phyloP scores from a whole-genome alignment of 1,140 invertebrate species.

The Lasioglossum albipes region DNA sequence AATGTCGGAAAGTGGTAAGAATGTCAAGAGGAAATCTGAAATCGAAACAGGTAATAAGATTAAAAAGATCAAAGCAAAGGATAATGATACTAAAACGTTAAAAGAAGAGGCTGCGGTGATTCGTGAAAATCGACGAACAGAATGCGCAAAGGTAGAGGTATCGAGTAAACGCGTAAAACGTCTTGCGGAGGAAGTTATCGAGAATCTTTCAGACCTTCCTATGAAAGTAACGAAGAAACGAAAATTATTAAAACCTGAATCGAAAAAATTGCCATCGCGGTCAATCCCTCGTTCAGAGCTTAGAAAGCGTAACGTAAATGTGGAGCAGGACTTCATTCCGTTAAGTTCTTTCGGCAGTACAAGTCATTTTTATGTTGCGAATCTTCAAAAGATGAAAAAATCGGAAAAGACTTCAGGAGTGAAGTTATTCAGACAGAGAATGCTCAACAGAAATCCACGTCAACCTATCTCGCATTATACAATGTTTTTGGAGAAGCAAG shows the following conservation, averaged over 20 bases:
- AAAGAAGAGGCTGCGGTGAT: background rate
- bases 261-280: slow-evolving; percentile 41
- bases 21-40: background rate
- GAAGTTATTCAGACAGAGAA: slow-evolving; percentile 50
- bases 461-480: background rate
- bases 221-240: slow-evolving; percentile 45
- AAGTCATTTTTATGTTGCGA: slow-evolving; percentile 61
- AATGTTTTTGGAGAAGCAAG: background rate
- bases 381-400: slow-evolving; percentile 55
- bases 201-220: slow-evolving; percentile 58
- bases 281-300: slow-evolving; percentile 30
- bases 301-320: background rate
- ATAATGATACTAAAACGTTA: slow-evolving; percentile 25
- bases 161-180: slow-evolving; percentile 47
- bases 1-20: background rate
- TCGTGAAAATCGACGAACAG: background rate
- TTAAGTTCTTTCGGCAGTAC: slow-evolving; percentile 57
- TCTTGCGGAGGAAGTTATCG: slow-evolving; percentile 58
- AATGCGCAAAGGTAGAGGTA: background rate
- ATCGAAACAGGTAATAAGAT: slow-evolving; percentile 27
- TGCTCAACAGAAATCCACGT: background rate
- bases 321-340: slow-evolving; percentile 37
- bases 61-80: slow-evolving; percentile 33
- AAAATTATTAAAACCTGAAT: slow-evolving; percentile 28
- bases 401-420: slow-evolving; percentile 15